Evolutionary conservation across 2,797 vertebrate species (phyloP), one percentile per base, ranked within the genome.

Genomic region (Macropus fuliginosus): DNA sequence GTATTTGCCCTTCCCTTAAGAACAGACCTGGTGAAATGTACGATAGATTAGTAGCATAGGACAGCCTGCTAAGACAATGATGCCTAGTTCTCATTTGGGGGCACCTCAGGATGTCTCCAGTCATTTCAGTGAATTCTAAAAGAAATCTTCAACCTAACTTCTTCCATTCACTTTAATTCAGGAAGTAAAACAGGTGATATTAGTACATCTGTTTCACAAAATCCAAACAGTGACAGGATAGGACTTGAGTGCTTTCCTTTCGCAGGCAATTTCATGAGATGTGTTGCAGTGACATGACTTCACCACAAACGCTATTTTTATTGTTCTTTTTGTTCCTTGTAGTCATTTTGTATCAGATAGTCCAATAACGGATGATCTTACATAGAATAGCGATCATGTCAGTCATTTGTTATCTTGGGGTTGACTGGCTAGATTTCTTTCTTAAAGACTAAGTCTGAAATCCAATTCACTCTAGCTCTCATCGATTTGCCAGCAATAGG

Each of bases 241-340:
- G 18, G n/a, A 0, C 4, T 14, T 40, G 34, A 74, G 16, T n/a
- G 34, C 62, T 40, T 40, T n/a, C 1, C 16, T 81, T 81, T 81
- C 66, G 10, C n/a, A 74, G 66, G 40, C 18, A 12, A 74, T 46
- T 81, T 81, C n/a, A 46, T 81, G 2, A 10, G 24, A 18, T 74
- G 29, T 81, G 46, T 46, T 40, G 18, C 66, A 40, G 66, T 81
- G 18, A 46, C 18, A 8, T 46, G 21, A 46, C 12, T 95, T 96
- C 91, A 96, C 92, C 93, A 95, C 91, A 93, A 95, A 54, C 56
- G 59, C 50, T 92, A 91, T 93, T 94, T 93, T 74, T 87, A 5
- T 92, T 52, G 46, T 96, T 93, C 91, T 81, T 34, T 34, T 18
- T 95, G 91, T 40, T 94, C 92, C 90, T 96, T 96, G 94, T 90